Percentiles rank a stretch among this genome's conserved stretches.
Evolutionary conservation across 2,797 vertebrate genomes (phyloP).

Genomic region (Halcyon leucocephala): DNA sequence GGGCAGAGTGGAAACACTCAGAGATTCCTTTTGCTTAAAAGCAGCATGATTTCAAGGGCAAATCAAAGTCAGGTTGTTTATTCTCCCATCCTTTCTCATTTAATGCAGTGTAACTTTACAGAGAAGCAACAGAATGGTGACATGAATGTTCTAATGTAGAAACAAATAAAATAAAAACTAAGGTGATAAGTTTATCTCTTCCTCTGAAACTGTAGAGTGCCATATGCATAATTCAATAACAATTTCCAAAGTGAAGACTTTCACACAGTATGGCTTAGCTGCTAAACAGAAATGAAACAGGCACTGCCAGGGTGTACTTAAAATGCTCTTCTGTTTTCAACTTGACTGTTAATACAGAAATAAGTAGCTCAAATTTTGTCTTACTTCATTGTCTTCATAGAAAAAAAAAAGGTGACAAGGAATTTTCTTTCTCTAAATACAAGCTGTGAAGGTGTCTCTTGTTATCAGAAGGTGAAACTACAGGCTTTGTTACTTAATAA

Average conservation of each 20-base stretch:
- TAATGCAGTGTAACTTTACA: background rate
- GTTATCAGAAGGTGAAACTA: background rate
- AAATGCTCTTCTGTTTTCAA: background rate
- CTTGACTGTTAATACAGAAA: background rate
- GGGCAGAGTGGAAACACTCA: background rate
- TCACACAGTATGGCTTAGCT: background rate
- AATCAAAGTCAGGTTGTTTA: background rate
- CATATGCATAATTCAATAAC: background rate
- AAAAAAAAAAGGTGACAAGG: background rate
- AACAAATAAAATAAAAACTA: background rate
- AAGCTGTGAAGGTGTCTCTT: background rate
- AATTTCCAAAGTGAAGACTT: slow-evolving; percentile 3
- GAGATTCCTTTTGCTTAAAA: background rate
- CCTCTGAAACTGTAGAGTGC: background rate
- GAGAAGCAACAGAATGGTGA: background rate
- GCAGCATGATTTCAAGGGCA: background rate
- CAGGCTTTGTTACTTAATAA: background rate
- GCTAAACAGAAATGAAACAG: background rate
- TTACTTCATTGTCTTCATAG: background rate
- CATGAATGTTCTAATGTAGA: background rate
- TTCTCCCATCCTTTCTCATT: background rate
- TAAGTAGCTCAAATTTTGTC: background rate
- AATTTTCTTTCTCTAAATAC: background rate
- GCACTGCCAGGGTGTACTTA: background rate
- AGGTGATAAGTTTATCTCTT: background rate